These are phyloP conservation scores for Andrena camellia DNA, from an alignment of 2,888 invertebrate genomes.

Conservation along the genomic window DNA sequence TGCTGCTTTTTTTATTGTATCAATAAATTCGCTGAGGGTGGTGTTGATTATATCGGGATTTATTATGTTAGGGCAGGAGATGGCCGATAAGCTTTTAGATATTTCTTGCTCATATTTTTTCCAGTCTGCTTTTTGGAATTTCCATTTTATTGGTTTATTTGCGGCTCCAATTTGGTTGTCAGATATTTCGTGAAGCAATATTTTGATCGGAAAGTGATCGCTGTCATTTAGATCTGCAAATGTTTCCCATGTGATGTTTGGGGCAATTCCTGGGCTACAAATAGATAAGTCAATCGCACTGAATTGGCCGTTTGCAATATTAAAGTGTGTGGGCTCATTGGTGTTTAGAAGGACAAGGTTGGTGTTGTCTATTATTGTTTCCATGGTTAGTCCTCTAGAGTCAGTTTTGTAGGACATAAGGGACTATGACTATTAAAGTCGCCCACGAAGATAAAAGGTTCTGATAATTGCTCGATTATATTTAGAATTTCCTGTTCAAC, in stretches of 20 bases:
- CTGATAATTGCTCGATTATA: constrained; percentile 49
- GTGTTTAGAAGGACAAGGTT: not conserved
- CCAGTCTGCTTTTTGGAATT: constrained; percentile 61
- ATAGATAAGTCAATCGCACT: constrained; percentile 3
- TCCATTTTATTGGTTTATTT: constrained; percentile 38
- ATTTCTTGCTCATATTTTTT: not conserved
- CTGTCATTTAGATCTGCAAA: constrained; percentile 58
- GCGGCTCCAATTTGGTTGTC: not conserved
- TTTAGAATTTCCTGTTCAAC: not conserved
- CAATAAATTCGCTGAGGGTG: not conserved
- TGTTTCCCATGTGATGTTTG: not conserved
- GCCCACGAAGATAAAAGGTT: constrained; percentile 66
- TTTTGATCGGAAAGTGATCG: constrained; percentile 61
- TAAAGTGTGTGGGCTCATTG: not conserved
- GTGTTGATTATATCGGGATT: not conserved
- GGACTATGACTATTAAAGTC: constrained; percentile 67
- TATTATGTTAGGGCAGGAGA: not conserved
- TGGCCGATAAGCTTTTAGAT: not conserved
- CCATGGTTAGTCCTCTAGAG: not conserved
- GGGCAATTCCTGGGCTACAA: not conserved
- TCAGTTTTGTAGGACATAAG: constrained; percentile 31
- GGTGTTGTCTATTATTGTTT: not conserved
- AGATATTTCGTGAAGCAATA: not conserved
- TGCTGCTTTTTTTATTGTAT: not conserved
- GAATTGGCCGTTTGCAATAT: not conserved